A percentile compares a stretch with the other conserved stretches of the same genome.
phyloP scores from a whole-genome alignment of 2,888 invertebrate genomes.

The Chymomyza fuscimana region DNA sequence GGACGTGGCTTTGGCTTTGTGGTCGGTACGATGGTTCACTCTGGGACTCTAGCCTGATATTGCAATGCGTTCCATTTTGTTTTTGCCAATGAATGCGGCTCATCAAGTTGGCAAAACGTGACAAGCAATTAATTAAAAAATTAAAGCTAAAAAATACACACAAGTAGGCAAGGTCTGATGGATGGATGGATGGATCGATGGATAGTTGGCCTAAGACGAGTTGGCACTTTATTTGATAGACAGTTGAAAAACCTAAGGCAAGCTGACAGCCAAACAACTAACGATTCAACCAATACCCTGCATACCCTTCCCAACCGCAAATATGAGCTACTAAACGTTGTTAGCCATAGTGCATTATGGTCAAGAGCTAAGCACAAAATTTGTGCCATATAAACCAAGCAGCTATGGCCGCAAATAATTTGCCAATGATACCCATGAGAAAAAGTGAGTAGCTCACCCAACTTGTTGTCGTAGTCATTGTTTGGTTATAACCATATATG shows the following conservation, averaged over 20 bases:
- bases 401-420: conserved; percentile 56
- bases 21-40: conserved; percentile 23
- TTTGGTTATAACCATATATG: conserved; percentile 67
- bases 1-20: conserved; percentile 32
- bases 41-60: not conserved
- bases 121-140: conserved; percentile 73
- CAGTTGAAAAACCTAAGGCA: conserved; percentile 28
- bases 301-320: not conserved
- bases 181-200: conserved; percentile 27
- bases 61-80: conserved; percentile 57
- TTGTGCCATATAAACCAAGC: conserved; percentile 19
- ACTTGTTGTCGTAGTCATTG: conserved; percentile 57
- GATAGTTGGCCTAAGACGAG: conserved; percentile 17
- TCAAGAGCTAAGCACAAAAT: conserved; percentile 40
- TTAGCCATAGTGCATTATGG: conserved; percentile 3
- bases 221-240: conserved; percentile 27
- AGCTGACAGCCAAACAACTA: conserved; percentile 18
- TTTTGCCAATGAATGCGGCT: conserved; percentile 49
- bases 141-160: conserved; percentile 46
- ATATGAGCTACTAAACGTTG: conserved; percentile 15
- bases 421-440: conserved; percentile 70
- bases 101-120: conserved; percentile 58
- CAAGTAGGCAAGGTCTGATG: conserved; percentile 32
- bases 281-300: no score
- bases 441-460: conserved; percentile 31